These are phyloP conservation scores for Riptortus pedestris DNA, from an alignment of 1,140 invertebrate species.

Conservation along the genomic window DNA sequence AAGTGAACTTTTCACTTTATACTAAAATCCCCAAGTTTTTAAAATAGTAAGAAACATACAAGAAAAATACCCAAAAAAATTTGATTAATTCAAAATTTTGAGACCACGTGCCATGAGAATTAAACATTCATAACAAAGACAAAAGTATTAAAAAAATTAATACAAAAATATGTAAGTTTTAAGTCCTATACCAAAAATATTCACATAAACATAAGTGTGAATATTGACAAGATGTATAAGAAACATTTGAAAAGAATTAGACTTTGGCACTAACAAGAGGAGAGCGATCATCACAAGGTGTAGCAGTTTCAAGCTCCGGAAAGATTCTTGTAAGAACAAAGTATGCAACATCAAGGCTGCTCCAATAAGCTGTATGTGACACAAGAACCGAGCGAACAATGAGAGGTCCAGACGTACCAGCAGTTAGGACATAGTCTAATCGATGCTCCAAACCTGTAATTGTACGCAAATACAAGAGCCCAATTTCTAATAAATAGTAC, in stretches of 20 bases:
- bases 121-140: no score
- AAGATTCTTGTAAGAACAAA: conserved; percentile 55
- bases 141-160: no score
- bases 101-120: no score
- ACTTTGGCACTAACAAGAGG: not conserved
- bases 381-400: conserved; percentile 46
- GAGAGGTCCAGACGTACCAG: conserved; percentile 39
- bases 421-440: conserved; percentile 51
- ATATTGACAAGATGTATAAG: no score
- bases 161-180: no score
- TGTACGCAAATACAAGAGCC: conserved; percentile 22
- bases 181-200: no score
- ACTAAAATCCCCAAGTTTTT: no score
- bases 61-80: no score
- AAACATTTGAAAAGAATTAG: not conserved
- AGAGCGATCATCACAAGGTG: not conserved
- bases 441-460: conserved; percentile 50
- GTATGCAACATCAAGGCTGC: conserved; percentile 55
- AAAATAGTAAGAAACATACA: no score
- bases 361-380: conserved; percentile 63
- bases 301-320: conserved; percentile 41
- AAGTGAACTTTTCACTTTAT: no score
- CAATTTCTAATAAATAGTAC: not conserved
- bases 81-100: no score
- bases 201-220: no score